phyloP scores from a whole-genome alignment of 2,888 invertebrate genomes.

The Xylophagus ater region DNA sequence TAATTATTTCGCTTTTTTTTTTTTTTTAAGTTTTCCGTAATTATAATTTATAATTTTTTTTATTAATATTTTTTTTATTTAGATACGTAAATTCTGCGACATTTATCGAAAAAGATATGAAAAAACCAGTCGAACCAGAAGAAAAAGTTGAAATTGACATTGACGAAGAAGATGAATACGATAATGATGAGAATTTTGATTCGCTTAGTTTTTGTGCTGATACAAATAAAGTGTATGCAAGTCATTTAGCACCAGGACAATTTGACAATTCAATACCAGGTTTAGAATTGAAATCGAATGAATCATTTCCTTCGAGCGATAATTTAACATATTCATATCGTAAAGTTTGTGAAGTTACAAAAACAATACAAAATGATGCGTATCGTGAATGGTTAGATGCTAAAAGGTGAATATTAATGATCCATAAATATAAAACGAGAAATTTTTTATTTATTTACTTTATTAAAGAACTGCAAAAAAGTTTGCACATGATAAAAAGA shows the following conservation, averaged over 20 bases:
- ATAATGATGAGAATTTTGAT: constrained; percentile 2
- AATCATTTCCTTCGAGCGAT: constrained; percentile 24
- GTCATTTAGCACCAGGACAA: constrained; percentile 7
- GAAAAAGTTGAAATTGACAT: constrained; percentile 13
- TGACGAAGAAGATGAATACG: constrained; percentile 1
- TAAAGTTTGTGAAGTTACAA: constrained; percentile 22
- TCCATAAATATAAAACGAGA: neutral
- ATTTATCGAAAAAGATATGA: constrained; percentile 21
- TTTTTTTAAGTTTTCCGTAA: neutral
- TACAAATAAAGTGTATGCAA: constrained; percentile 6
- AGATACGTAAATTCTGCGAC: constrained; percentile 25
- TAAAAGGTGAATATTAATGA: constrained; percentile 22
- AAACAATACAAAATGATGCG: constrained; percentile 26
- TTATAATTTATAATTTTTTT: neutral
- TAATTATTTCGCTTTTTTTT: neutral
- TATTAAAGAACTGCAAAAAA: constrained; percentile 15
- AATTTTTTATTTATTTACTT: neutral
- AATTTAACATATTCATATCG: constrained; percentile 22
- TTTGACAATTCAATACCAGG: constrained; percentile 23
- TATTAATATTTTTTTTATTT: neutral
- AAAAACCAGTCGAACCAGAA: constrained; percentile 10
- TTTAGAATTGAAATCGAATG: constrained; percentile 25
- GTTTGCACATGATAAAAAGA: constrained; percentile 17
- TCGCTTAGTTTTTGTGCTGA: constrained; percentile 3
- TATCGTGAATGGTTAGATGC: constrained; percentile 31